These are phyloP conservation scores for Anastrepha ludens DNA, from an alignment of 1,140 invertebrate species.

Conservation along the genomic window DNA sequence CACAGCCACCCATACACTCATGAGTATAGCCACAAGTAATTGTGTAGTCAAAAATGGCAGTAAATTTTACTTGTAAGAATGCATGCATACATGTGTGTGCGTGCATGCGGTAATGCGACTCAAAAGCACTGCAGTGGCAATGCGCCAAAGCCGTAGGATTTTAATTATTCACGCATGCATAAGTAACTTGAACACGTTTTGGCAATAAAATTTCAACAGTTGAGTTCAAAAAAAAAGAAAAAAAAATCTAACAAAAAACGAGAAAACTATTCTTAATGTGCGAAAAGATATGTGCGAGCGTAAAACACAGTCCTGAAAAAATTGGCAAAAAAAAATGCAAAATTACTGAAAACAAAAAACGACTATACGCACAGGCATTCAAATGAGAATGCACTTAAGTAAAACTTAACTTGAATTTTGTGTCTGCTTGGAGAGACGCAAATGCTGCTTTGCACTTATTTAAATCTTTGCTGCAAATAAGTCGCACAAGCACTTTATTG, in stretches of 20 bases:
- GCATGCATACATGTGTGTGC: not conserved
- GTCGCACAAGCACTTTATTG: not conserved
- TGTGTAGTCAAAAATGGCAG: constrained; percentile 9
- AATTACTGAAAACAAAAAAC: not conserved
- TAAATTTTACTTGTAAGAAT: constrained; percentile 20
- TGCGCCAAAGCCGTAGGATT: constrained; percentile 45
- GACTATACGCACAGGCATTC: not conserved
- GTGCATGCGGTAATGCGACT: not conserved
- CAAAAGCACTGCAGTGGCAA: constrained; percentile 43
- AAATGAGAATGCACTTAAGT: constrained; percentile 27
- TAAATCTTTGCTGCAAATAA: constrained; percentile 6
- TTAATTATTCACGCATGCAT: constrained; percentile 55
- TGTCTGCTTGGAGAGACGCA: not conserved
- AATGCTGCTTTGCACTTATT: not conserved
- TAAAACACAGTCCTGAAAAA: not conserved
- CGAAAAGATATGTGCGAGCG: not conserved
- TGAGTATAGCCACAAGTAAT: not conserved
- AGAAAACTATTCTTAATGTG: not conserved
- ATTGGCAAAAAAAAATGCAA: not conserved
- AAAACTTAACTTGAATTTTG: constrained; percentile 38
- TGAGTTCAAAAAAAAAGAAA: not conserved
- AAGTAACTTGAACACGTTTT: constrained; percentile 55
- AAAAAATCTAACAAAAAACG: not conserved
- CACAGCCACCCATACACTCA: not conserved
- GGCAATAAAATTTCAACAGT: constrained; percentile 55